phyloP scores from a whole-genome alignment of 2,888 invertebrate species.

The Mechanitis mazaeus region DNA sequence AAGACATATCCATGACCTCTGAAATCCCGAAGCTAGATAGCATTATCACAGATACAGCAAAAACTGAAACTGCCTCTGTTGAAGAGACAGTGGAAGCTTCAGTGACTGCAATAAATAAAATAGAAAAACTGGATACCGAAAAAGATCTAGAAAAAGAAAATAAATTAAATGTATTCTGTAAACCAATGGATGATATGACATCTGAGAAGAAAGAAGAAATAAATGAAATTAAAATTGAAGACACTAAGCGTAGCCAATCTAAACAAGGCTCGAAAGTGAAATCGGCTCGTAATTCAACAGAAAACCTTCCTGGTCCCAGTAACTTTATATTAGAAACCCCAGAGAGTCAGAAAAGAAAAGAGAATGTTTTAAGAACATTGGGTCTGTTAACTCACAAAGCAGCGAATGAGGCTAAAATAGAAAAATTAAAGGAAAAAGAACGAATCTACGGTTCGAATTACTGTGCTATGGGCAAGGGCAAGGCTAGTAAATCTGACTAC shows the following conservation, averaged over 20 bases:
- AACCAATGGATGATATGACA: conserved; percentile 16
- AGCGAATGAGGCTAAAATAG: conserved; percentile 81
- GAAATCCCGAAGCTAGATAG: conserved; percentile 40
- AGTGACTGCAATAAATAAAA: conserved; percentile 7
- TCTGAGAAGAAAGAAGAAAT: conserved; percentile 29
- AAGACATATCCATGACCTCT: conserved; percentile 44
- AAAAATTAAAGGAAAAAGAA: conserved; percentile 72
- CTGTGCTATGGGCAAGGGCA: conserved; percentile 47
- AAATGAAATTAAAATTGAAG: conserved; percentile 27
- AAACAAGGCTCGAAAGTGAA: conserved; percentile 41
- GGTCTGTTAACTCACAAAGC: conserved; percentile 85
- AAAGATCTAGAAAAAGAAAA: conserved; percentile 8
- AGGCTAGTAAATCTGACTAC: conserved; percentile 71
- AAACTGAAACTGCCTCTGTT: conserved; percentile 26
- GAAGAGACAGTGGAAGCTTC: conserved; percentile 23
- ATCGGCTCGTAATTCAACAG: conserved; percentile 51
- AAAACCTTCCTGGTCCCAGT: conserved; percentile 58
- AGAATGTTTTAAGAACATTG: conserved; percentile 83
- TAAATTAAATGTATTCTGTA: conserved; percentile 8
- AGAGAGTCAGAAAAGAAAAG: conserved; percentile 82
- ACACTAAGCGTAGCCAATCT: not conserved
- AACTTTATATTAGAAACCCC: conserved; percentile 71
- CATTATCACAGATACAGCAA: conserved; percentile 20
- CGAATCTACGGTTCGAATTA: conserved; percentile 47
- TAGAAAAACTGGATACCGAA: conserved; percentile 7